These are phyloP conservation scores for Sminthurides bifidus DNA, from an alignment of 1,140 invertebrate species.

Conservation along the genomic window DNA sequence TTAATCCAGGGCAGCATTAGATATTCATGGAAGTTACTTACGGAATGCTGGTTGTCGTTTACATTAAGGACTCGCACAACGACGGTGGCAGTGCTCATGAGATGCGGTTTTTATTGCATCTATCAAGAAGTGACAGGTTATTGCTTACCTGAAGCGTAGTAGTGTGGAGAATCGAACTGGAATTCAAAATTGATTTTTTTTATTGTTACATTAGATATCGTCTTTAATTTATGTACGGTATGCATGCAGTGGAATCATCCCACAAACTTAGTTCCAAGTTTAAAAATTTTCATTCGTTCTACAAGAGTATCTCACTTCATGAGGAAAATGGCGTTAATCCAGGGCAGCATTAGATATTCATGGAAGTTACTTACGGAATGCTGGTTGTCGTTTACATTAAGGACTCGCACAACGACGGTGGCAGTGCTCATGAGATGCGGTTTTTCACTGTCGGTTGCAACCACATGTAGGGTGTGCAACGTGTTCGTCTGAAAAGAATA, in stretches of 20 bases:
- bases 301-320: too few relatives aligned
- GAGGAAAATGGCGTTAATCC: too few relatives aligned
- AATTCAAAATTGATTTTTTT: constrained; percentile 15
- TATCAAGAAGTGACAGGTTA: too few relatives aligned
- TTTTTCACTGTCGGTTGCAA: constrained; percentile 29
- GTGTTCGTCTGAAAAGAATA: constrained; percentile 18
- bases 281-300: too few relatives aligned
- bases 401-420: constrained; percentile 34
- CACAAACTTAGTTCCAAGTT: too few relatives aligned
- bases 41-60: constrained; percentile 40
- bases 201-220: too few relatives aligned
- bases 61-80: constrained; percentile 38
- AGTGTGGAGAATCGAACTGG: constrained; percentile 31
- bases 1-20: too few relatives aligned
- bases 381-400: constrained; percentile 44
- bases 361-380: not conserved
- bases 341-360: too few relatives aligned
- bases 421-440: constrained; percentile 24
- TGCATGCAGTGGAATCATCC: too few relatives aligned
- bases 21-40: not conserved
- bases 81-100: constrained; percentile 26
- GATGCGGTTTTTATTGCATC: too few relatives aligned
- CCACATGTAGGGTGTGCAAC: constrained; percentile 24
- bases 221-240: too few relatives aligned
- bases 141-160: constrained; percentile 24